phyloP scores from a whole-genome alignment of 2,113 vertebrate species.

The Corynorhinus townsendii region DNA sequence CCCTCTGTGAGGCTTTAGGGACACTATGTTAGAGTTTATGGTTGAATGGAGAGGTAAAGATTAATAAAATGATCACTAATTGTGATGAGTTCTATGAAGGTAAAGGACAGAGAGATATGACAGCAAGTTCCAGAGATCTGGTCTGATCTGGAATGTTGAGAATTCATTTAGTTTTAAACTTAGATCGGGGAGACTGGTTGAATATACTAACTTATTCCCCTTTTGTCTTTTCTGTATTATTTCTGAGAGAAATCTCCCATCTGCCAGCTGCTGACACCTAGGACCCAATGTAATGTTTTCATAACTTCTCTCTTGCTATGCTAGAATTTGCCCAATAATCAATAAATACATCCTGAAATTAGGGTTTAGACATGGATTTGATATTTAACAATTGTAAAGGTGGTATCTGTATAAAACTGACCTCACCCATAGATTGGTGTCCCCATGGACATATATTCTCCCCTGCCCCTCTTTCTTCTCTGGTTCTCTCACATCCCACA shows the following conservation, averaged over 20 bases:
- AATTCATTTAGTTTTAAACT: not conserved
- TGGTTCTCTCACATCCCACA: not conserved
- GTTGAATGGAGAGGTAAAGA: not conserved
- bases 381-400: not conserved
- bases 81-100: not conserved
- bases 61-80: not conserved
- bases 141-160: not conserved
- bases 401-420: not conserved
- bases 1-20: not conserved
- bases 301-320: not conserved
- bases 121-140: not conserved
- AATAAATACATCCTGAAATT: not conserved
- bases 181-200: not conserved
- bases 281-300: not conserved
- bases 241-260: not conserved
- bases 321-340: not conserved
- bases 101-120: not conserved
- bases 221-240: not conserved
- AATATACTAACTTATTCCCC: not conserved
- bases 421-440: not conserved
- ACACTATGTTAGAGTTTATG: not conserved
- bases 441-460: not conserved
- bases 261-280: not conserved
- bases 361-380: not conserved
- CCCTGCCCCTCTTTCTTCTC: not conserved